Evolutionary conservation across 2,797 vertebrate species (phyloP).

Genomic region (Peromyscus aztecus): DNA sequence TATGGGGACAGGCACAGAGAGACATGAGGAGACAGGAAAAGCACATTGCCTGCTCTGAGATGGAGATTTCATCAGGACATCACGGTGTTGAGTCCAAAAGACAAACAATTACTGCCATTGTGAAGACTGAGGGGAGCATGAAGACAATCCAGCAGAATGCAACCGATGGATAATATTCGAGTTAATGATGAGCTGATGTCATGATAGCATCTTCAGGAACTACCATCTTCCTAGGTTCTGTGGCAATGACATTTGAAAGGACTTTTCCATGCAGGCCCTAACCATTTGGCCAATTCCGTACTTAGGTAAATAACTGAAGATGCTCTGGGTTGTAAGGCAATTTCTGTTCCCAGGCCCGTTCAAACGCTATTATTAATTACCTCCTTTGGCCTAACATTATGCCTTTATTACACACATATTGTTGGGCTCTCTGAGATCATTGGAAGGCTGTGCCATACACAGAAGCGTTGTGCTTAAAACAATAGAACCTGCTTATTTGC

Average conservation of each 20-base stretch:
- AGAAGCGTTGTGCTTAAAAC: constrained; percentile 85
- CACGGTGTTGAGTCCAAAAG: background rate
- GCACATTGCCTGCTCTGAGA: background rate
- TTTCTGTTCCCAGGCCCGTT: constrained; percentile 72
- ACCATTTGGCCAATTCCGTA: constrained; percentile 45
- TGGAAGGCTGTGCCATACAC: constrained; percentile 83
- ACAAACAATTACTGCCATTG: background rate
- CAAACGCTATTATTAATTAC: constrained; percentile 78
- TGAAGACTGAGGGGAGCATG: background rate
- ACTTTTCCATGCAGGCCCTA: background rate
- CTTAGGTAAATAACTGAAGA: constrained; percentile 67
- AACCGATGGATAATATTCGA: background rate
- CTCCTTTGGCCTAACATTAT: constrained; percentile 76
- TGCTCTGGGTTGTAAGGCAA: constrained; percentile 62
- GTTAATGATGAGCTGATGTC: background rate
- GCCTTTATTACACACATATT: constrained; percentile 72
- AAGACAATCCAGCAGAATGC: constrained; percentile 11
- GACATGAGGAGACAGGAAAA: background rate
- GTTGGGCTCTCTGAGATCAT: constrained; percentile 72
- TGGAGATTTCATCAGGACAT: background rate
- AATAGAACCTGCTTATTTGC: constrained; percentile 85
- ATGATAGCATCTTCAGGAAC: constrained; percentile 12
- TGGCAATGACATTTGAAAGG: background rate
- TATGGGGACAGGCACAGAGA: background rate
- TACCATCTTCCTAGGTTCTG: constrained; percentile 17